Evolutionary conservation across 2,797 vertebrate genomes (phyloP), one percentile per base, ranked within the genome.

Genomic region (Arvicola amphibius): DNA sequence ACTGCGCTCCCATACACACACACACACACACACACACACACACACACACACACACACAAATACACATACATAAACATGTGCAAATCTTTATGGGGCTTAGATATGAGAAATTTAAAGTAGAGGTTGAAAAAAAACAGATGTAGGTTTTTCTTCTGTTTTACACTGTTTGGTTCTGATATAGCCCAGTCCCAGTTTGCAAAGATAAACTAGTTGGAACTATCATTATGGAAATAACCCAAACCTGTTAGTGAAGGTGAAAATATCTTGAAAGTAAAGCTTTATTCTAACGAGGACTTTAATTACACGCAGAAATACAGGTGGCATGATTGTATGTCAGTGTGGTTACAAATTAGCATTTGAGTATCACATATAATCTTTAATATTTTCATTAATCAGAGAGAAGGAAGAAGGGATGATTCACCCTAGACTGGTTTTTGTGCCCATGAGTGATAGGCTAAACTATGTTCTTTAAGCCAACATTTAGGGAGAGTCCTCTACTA

Each of bases 281-380:
- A 40, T 83, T 76, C 29, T 94, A 59, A 93, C 63, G 78, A 96
- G 87, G 25, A 17, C 40, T 69, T 61, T 91, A 69, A 40, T 80
- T 92, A 77, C 69, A 77, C 14, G 77, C 12, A 51, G 81, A 91
- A 91, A 59, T 81, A 34, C 32, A 37, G 21, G 81, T 46, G 61
- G 65, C 34, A 5, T 29, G 5, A 80, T 92, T 84, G 6, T 90
- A 0, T 92, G 63, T 37, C 12, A 65, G 59, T 34, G 10, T 95
- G 63, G 83, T 95, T 91, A 76, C 5, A 59, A 91, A 61, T 80
- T 29, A 91, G 43, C 40, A 78, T 67, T 77, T 94, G 92, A 85
- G 61, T 29, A 76, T 88, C 67, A 80, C 37, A 67, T 81, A 59
- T 85, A 95, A 59, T 86, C 1, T n/a, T 73, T 29, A 71, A 8